Evolutionary conservation across 2,113 vertebrate species (phyloP).

Genomic region (Emydura subglobosa): DNA sequence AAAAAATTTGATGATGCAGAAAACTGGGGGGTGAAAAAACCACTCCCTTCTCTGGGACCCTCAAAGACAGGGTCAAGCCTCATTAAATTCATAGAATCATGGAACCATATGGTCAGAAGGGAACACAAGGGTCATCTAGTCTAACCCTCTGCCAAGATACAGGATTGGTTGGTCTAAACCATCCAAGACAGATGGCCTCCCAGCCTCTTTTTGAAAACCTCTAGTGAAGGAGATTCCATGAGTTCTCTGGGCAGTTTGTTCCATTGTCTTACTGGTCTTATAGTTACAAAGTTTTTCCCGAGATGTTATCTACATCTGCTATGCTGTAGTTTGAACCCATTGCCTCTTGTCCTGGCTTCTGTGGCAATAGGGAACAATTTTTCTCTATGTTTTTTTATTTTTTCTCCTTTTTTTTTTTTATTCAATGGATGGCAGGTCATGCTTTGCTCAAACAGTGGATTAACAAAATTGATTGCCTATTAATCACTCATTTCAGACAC

Average conservation of each 20-base stretch:
- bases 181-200: not conserved
- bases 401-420: no score
- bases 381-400: no score
- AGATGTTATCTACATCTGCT: no score
- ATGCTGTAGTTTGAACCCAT: no score
- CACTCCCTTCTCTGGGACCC: not conserved
- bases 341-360: no score
- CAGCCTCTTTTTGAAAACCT: not conserved
- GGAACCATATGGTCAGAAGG: not conserved
- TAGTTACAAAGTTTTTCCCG: no score
- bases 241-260: not conserved
- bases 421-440: not conserved
- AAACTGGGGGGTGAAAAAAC: slow-evolving; percentile 43
- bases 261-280: no score
- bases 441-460: not conserved
- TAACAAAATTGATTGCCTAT: not conserved
- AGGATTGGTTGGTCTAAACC: not conserved
- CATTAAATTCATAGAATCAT: not conserved
- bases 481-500: not conserved
- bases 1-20: slow-evolving; percentile 24
- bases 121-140: not conserved
- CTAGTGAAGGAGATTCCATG: not conserved
- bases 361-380: no score
- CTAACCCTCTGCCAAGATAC: not conserved
- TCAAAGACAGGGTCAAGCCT: not conserved